phyloP scores from a whole-genome alignment of 1,140 invertebrate genomes.

The Spodoptera litura region DNA sequence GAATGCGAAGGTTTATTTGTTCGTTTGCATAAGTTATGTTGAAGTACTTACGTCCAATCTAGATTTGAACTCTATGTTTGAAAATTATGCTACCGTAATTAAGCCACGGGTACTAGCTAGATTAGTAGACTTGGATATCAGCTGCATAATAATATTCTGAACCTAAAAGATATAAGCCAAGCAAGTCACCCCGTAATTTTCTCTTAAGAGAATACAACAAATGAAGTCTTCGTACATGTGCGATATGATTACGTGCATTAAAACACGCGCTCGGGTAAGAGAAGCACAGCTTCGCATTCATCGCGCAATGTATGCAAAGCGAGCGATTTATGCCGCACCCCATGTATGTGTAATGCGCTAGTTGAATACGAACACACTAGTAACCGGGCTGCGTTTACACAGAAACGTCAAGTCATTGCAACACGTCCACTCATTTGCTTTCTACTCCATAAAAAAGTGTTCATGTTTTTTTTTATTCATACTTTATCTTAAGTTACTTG shows the following conservation, averaged over 20 bases:
- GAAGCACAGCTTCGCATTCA: constrained; percentile 47
- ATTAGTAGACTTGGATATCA: no score
- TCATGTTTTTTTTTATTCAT: no score
- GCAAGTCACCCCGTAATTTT: constrained; percentile 5
- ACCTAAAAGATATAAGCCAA: neutral
- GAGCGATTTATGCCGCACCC: constrained; percentile 65
- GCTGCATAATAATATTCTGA: no score
- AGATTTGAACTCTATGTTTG: no score
- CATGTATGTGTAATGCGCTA: constrained; percentile 60
- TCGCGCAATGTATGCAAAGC: constrained; percentile 61
- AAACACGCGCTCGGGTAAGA: constrained; percentile 35
- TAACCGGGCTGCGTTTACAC: constrained; percentile 50
- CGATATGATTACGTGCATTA: constrained; percentile 49
- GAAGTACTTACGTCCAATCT: no score
- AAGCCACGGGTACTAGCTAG: no score
- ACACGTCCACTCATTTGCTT: neutral
- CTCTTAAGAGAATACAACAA: constrained; percentile 9
- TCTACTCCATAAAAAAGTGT: neutral
- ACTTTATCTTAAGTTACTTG: no score
- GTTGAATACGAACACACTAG: constrained; percentile 54
- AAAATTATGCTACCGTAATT: no score
- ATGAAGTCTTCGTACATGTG: constrained; percentile 19
- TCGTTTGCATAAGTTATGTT: no score
- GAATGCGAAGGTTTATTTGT: no score
- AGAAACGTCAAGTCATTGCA: neutral